Conservation (phyloP, 2,113 vertebrate species). For the Hydropotes inermis region DNA sequence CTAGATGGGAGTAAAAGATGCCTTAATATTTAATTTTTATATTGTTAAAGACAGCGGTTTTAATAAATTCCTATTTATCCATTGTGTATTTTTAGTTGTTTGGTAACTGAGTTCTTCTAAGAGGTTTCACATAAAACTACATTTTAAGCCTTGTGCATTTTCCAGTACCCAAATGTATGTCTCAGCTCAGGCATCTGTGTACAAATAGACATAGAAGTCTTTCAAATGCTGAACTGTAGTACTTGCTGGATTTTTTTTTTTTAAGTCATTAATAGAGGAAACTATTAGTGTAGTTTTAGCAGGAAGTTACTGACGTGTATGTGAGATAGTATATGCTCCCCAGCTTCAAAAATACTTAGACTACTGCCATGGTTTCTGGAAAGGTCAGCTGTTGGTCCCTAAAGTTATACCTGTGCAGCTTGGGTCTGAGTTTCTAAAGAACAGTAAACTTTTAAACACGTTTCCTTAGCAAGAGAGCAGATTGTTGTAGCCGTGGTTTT, state of each 20-base stretch:
- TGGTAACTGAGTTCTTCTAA: background rate
- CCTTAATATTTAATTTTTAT: constrained; percentile 81
- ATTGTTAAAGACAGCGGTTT: constrained; percentile 65
- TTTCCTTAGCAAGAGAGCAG: background rate
- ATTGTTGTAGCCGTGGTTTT: background rate
- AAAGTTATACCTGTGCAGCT: background rate
- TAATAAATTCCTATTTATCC: constrained; percentile 80
- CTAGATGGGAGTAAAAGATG: constrained; percentile 72
- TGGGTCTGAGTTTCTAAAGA: background rate
- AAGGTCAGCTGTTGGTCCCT: background rate
- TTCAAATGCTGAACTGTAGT: background rate
- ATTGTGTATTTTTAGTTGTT: constrained; percentile 29
- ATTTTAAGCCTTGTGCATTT: constrained; percentile 4
- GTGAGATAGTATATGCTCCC: background rate
- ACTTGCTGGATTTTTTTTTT: background rate
- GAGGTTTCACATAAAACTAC: background rate
- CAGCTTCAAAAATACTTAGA: background rate
- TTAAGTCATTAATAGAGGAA: background rate
- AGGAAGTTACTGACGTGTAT: background rate
- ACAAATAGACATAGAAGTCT: background rate
- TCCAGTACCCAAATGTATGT: background rate
- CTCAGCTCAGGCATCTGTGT: background rate
- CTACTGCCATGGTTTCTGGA: background rate
- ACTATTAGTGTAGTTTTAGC: background rate
- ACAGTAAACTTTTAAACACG: background rate